Percentiles rank a stretch among this genome's conserved stretches.
phyloP scores from a whole-genome alignment of 2,888 invertebrate genomes.

The Lasioglossum marginatum region DNA sequence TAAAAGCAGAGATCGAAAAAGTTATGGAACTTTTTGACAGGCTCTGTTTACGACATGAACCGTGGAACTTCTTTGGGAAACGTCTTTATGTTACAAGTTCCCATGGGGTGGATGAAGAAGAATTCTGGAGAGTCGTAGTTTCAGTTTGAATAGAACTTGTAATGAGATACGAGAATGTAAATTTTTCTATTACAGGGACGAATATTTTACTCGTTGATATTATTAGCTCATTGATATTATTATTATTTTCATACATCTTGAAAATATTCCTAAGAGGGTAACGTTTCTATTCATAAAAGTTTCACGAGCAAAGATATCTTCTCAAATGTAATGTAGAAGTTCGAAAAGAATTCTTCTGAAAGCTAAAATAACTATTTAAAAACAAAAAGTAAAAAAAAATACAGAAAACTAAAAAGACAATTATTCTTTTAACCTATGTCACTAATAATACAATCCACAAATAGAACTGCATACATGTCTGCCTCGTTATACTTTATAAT shows the following conservation, averaged over 20 bases:
- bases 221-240: background rate
- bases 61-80: background rate
- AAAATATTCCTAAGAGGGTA: background rate
- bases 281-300: background rate
- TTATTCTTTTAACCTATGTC: background rate
- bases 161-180: background rate
- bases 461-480: background rate
- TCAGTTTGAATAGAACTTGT: background rate
- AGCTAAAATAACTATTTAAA: background rate
- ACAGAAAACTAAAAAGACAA: background rate
- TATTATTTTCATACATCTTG: background rate
- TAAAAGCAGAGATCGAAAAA: background rate
- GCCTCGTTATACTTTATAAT: background rate
- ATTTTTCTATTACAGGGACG: background rate
- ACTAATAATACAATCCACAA: background rate
- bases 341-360: background rate
- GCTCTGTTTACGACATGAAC: background rate
- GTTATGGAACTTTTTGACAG: background rate
- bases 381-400: too few species aligned
- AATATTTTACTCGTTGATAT: background rate
- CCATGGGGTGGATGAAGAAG: background rate
- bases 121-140: background rate
- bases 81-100: background rate
- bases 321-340: background rate
- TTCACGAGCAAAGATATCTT: background rate